These are phyloP conservation scores for Andrena bicolor DNA, from an alignment of 2,888 invertebrate genomes.

Conservation along the genomic window DNA sequence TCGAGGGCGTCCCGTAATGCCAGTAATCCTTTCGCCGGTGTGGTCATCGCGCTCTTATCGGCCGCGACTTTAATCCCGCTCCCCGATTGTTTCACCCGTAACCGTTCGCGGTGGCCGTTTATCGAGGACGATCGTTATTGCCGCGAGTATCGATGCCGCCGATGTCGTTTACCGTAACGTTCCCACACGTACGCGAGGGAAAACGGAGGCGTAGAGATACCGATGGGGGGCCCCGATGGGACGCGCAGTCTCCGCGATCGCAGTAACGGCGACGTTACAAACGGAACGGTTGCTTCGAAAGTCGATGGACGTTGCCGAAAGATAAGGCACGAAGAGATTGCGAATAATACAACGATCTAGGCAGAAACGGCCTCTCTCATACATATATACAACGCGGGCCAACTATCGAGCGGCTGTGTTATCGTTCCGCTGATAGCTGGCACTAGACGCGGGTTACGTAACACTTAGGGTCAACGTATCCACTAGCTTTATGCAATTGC, in stretches of 20 bases:
- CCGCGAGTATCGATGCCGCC: slow-evolving; percentile 26
- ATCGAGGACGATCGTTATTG: slow-evolving; percentile 27
- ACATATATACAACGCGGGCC: slow-evolving; percentile 65
- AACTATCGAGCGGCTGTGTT: slow-evolving; percentile 73
- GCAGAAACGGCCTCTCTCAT: slow-evolving; percentile 59
- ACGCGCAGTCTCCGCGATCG: slow-evolving; percentile 35
- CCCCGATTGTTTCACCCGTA: neutral
- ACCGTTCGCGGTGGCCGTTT: slow-evolving; percentile 11
- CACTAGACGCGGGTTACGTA: slow-evolving; percentile 79
- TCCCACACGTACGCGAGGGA: slow-evolving; percentile 1
- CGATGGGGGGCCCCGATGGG: slow-evolving; percentile 28
- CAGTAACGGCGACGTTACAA: slow-evolving; percentile 35
- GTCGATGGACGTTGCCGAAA: slow-evolving; percentile 59
- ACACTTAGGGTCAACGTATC: slow-evolving; percentile 83
- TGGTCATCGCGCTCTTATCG: slow-evolving; percentile 32
- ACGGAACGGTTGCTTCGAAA: slow-evolving; percentile 66
- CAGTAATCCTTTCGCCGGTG: slow-evolving; percentile 18
- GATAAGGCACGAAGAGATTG: slow-evolving; percentile 69
- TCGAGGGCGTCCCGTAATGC: slow-evolving; percentile 7
- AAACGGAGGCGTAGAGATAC: neutral
- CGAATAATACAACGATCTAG: slow-evolving; percentile 70
- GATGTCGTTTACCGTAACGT: slow-evolving; percentile 38
- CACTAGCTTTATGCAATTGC: slow-evolving; percentile 83
- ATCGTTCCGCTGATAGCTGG: slow-evolving; percentile 79
- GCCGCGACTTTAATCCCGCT: slow-evolving; percentile 3